Conservation (phyloP, 2,888 invertebrate species). For the Phorcus lineatus region DNA sequence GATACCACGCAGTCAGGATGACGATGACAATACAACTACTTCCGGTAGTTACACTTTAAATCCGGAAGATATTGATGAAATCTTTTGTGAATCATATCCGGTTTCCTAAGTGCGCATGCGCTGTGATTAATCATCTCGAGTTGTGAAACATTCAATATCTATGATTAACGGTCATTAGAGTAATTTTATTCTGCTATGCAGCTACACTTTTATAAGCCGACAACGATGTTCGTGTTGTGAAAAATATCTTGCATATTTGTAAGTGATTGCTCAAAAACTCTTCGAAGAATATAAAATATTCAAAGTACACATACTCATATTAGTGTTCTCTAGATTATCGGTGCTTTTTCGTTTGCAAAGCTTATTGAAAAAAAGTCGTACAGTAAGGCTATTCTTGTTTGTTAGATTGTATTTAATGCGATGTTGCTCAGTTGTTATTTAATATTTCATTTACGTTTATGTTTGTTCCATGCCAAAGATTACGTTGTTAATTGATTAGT, state of each 20-base stretch:
- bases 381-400: neutral
- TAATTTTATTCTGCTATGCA: neutral
- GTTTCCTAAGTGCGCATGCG: constrained; percentile 8
- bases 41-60: constrained; percentile 64
- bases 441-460: neutral
- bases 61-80: constrained; percentile 49
- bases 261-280: constrained; percentile 7
- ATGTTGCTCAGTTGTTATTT: neutral
- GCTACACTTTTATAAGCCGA: neutral
- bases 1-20: constrained; percentile 49
- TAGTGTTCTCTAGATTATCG: no score
- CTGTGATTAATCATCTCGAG: neutral
- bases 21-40: constrained; percentile 66
- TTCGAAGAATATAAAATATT: no score
- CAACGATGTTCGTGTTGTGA: constrained; percentile 12
- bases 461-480: constrained; percentile 7
- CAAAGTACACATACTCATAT: no score
- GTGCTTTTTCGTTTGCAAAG: no score
- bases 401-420: neutral
- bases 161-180: neutral
- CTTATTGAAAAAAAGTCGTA: no score
- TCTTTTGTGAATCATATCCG: constrained; percentile 41
- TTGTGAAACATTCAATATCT: constrained; percentile 3
- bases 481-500: neutral
- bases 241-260: neutral